A percentile compares a stretch with the other conserved stretches of the same genome.
Evolutionary conservation across 2,797 vertebrate genomes (phyloP).

Genomic region (Chromis chromis): DNA sequence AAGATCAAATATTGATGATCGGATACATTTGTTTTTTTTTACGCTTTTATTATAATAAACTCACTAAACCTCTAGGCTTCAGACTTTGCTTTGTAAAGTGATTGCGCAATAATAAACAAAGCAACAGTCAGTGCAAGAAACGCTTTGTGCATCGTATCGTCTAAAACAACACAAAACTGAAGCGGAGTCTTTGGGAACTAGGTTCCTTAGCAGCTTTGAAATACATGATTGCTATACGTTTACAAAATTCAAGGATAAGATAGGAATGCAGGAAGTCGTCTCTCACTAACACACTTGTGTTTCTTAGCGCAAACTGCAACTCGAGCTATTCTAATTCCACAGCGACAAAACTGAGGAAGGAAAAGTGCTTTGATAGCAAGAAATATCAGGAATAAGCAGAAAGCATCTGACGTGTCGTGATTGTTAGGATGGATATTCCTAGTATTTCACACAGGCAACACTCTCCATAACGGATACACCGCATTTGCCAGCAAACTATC

Average conservation of each 20-base stretch:
- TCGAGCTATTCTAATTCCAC: slow-evolving; percentile 57
- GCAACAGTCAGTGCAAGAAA: slow-evolving; percentile 57
- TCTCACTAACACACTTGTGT: slow-evolving; percentile 25
- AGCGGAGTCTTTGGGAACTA: slow-evolving; percentile 71
- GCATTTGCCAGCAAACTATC: slow-evolving; percentile 45
- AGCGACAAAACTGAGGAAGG: slow-evolving; percentile 60
- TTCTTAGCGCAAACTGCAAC: slow-evolving; percentile 36
- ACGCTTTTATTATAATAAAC: slow-evolving; percentile 69
- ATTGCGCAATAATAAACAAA: slow-evolving; percentile 61
- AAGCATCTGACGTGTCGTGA: slow-evolving; percentile 57
- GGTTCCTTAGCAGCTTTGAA: slow-evolving; percentile 73
- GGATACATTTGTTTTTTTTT: slow-evolving; percentile 52
- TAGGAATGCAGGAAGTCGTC: slow-evolving; percentile 25
- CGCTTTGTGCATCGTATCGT: slow-evolving; percentile 60
- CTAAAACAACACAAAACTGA: slow-evolving; percentile 53
- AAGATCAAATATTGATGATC: slow-evolving; percentile 62
- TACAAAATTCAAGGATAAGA: slow-evolving; percentile 47
- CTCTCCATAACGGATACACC: slow-evolving; percentile 34
- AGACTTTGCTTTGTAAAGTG: slow-evolving; percentile 54
- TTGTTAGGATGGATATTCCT: slow-evolving; percentile 55
- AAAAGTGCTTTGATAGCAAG: slow-evolving; percentile 64
- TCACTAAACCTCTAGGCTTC: slow-evolving; percentile 35
- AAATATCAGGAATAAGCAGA: slow-evolving; percentile 65
- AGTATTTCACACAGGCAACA: slow-evolving; percentile 61
- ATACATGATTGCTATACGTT: slow-evolving; percentile 60